Conservation (phyloP, 2,797 vertebrate species). For the Eptatretus atami region DNA sequence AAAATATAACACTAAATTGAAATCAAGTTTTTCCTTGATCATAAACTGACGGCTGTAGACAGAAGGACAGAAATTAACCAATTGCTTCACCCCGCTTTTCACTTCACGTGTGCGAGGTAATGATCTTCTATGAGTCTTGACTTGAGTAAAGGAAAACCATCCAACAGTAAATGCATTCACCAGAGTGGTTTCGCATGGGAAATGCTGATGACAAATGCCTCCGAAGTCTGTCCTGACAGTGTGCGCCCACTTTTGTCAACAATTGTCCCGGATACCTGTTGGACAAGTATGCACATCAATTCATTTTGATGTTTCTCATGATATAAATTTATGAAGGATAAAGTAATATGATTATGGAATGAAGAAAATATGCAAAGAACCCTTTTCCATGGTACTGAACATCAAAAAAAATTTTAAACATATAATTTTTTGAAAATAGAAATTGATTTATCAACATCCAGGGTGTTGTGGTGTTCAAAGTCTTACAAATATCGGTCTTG, state of each 20-base stretch:
- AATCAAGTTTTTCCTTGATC: no score
- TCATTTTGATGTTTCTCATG: background rate
- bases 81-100: no score
- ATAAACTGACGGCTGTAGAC: no score
- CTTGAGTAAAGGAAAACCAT: constrained; percentile 3
- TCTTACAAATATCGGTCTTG: constrained; percentile 55
- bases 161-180: constrained; percentile 21
- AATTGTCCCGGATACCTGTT: constrained; percentile 67
- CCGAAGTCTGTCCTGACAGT: constrained; percentile 69
- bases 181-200: constrained; percentile 50
- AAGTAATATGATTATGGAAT: no score
- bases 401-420: background rate
- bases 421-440: background rate
- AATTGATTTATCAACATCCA: no score
- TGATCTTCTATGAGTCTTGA: no score
- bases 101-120: no score
- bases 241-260: constrained; percentile 81
- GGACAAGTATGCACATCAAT: background rate
- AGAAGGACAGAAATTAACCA: no score
- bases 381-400: no score
- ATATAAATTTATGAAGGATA: no score
- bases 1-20: no score
- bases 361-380: no score
- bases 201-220: constrained; percentile 67
- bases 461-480: constrained; percentile 9